These are phyloP conservation scores for Spicauda simplicius DNA, from an alignment of 2,888 invertebrate species.

Conservation along the genomic window DNA sequence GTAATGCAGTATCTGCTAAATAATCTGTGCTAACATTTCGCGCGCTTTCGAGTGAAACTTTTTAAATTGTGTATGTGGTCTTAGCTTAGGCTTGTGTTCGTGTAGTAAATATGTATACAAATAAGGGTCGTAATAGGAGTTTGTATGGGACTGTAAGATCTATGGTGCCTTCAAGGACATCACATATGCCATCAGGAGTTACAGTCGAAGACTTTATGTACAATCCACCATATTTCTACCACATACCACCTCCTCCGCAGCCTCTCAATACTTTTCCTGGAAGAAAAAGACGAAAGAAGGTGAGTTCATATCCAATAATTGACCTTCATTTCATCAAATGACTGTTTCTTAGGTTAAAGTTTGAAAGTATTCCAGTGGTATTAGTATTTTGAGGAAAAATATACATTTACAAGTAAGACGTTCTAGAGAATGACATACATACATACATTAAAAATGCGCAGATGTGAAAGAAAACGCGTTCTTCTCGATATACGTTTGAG, in stretches of 20 bases:
- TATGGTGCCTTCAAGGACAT: constrained; percentile 63
- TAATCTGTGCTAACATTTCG: constrained; percentile 47
- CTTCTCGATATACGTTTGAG: too few species aligned
- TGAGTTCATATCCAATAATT: constrained; percentile 44
- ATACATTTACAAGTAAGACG: too few species aligned
- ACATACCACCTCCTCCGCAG: constrained; percentile 72
- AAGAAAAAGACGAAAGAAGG: constrained; percentile 76
- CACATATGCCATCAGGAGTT: constrained; percentile 57
- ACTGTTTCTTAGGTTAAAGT: too few species aligned
- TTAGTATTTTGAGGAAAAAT: too few species aligned
- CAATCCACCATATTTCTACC: constrained; percentile 75
- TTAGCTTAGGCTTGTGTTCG: constrained; percentile 36
- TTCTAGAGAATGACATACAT: too few species aligned
- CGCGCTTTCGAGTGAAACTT: constrained; percentile 49
- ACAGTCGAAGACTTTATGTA: constrained; percentile 67
- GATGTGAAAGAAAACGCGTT: too few species aligned
- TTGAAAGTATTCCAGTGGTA: too few species aligned
- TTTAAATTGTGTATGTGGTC: constrained; percentile 48
- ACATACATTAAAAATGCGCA: too few species aligned
- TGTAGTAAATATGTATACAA: constrained; percentile 68
- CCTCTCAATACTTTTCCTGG: constrained; percentile 77
- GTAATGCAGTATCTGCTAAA: constrained; percentile 19
- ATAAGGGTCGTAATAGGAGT: constrained; percentile 64
- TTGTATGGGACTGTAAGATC: constrained; percentile 78
- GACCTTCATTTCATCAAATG: too few species aligned